These are phyloP conservation scores for Nyctalus aviator DNA, from an alignment of 2,797 vertebrate species.

Conservation along the genomic window DNA sequence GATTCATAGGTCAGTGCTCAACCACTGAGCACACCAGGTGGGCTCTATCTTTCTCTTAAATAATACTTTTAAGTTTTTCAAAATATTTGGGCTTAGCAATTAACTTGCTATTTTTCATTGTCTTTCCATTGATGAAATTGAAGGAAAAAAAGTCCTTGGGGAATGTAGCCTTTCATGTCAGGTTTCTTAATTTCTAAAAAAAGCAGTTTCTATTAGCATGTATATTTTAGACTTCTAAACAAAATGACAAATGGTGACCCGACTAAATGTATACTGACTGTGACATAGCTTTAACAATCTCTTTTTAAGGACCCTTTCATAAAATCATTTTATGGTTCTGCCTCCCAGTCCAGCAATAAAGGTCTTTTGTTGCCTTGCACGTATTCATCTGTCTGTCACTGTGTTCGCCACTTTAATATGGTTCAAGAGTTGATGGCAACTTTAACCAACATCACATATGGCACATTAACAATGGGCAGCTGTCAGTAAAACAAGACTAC, in stretches of 20 bases:
- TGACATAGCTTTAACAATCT: constrained; percentile 31
- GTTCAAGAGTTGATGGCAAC: constrained; percentile 67
- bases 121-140: neutral
- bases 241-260: constrained; percentile 1
- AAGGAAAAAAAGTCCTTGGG: neutral
- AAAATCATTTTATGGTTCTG: constrained; percentile 64
- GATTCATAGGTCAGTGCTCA: no score
- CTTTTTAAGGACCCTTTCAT: constrained; percentile 57
- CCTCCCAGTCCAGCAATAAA: constrained; percentile 53
- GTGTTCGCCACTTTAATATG: constrained; percentile 69
- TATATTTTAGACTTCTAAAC: neutral
- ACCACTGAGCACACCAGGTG: no score
- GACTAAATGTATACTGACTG: neutral
- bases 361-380: constrained; percentile 61
- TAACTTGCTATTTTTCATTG: neutral
- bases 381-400: constrained; percentile 66
- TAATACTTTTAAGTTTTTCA: constrained; percentile 27
- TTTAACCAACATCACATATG: constrained; percentile 76
- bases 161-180: neutral
- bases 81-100: neutral
- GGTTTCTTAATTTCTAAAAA: neutral
- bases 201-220: neutral
- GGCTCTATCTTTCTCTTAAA: neutral
- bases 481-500: constrained; percentile 76
- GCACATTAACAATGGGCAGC: constrained; percentile 71